Conservation (phyloP, 2,797 vertebrate species). For the Meriones psammophilus region DNA sequence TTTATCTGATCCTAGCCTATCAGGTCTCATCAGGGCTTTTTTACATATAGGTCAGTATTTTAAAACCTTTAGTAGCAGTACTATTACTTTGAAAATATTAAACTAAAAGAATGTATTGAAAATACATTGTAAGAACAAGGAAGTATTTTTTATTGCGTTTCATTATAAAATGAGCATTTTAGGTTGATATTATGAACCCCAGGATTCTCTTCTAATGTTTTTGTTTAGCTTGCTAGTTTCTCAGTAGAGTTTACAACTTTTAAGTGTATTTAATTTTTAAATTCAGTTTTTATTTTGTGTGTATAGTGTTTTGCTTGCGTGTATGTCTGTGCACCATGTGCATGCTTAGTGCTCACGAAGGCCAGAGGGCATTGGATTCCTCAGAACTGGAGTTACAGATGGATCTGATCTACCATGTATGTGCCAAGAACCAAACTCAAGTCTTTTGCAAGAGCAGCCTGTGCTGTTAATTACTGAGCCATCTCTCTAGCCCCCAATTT, state of each 20-base stretch:
- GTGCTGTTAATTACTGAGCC: not conserved
- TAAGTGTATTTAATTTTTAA: not conserved
- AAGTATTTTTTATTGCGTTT: slow-evolving; percentile 40
- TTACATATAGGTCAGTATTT: slow-evolving; percentile 7
- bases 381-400: not conserved
- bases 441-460: not conserved
- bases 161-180: slow-evolving; percentile 24
- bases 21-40: not conserved
- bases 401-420: not conserved
- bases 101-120: slow-evolving; percentile 42
- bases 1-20: too few relatives aligned
- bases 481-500: not conserved
- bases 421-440: not conserved
- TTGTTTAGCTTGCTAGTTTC: slow-evolving; percentile 15
- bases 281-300: not conserved
- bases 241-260: slow-evolving; percentile 45
- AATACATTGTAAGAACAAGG: slow-evolving; percentile 21
- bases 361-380: not conserved
- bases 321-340: not conserved
- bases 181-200: slow-evolving; percentile 19
- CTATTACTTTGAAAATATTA: slow-evolving; percentile 35
- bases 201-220: slow-evolving; percentile 18
- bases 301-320: not conserved
- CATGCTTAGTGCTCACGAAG: not conserved
- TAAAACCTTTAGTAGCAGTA: slow-evolving; percentile 25